Evolutionary conservation across 1,140 invertebrate genomes (phyloP), one percentile per base, ranked within the genome.

Genomic region (Coptotermes formosanus): DNA sequence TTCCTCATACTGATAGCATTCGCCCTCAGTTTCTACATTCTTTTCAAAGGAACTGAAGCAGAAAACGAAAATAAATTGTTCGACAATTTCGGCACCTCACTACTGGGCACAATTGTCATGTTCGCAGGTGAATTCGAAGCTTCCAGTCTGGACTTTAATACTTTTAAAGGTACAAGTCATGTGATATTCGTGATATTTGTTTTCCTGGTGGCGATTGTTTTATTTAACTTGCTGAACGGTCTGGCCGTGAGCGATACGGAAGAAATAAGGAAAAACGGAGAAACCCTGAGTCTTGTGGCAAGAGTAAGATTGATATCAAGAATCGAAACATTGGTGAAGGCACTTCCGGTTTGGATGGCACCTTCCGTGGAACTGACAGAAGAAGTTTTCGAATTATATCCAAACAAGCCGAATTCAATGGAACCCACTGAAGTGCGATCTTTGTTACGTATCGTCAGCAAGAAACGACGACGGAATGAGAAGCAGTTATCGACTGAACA

Each of bases 91-190:
- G 93, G 93, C 12, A 90, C 92, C 38, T 94, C 95, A 0, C 88
- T 96, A 9, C 95, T 96, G 86, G 96, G 96, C 91, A 96, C 95
- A 0, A 94, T 96, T 43, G 94, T 96, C 3, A 97, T 97, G 96
- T 92, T 96, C 43, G 96, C 95, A 0, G 96, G 96, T 21, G 96
- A 97, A 90, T 95, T 96, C 88, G 95, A 97, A 88, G 95, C 95
- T 0, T 91, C 93, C 8, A 93, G 93, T 30, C 94, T 97, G n/a
- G 94, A 95, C 48, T 96, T 96, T 88, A 90, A 93, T 32, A 91
- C 91, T 25, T 92, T 93, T 89, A 94, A 94, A 11, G 88, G 94
- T 12, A 93, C 93, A 38, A 95, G 95, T 88, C 94, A 95, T 87
- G 87, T 95, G 0, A 93, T 97, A 48, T 96, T 97, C 89, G 91